A percentile compares a stretch with the other conserved stretches of the same genome.
Evolutionary conservation across 2,888 invertebrate species (phyloP).

Genomic region (Lasius platythorax): DNA sequence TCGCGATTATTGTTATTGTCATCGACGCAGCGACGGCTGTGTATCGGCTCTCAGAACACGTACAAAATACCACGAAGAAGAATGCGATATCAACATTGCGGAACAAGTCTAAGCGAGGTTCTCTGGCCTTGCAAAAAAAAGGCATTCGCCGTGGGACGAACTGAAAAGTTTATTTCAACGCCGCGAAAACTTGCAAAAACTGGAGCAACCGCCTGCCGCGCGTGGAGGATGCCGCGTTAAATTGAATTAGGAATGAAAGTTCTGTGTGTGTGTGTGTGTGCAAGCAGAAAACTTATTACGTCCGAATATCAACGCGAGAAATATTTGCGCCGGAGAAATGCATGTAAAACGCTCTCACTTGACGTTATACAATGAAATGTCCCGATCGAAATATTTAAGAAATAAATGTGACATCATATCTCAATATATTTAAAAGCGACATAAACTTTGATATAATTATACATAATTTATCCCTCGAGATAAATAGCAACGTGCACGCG

Average conservation of each 20-base stretch:
- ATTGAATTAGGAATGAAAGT: conserved; percentile 15
- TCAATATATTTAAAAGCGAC: neutral
- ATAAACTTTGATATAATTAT: neutral
- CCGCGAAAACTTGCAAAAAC: conserved; percentile 23
- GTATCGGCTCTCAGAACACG: neutral
- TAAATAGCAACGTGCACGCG: neutral
- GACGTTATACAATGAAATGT: neutral
- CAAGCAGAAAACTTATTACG: neutral
- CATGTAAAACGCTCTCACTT: neutral
- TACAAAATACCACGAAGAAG: conserved; percentile 7
- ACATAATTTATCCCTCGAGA: neutral
- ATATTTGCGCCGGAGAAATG: neutral
- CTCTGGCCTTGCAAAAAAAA: neutral
- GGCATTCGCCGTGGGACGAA: neutral
- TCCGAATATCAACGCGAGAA: neutral
- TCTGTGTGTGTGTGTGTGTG: too few species aligned
- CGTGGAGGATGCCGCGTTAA: conserved; percentile 1
- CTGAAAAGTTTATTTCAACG: conserved; percentile 17
- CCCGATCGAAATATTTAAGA: neutral
- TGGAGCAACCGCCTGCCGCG: conserved; percentile 14
- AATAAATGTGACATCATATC: neutral
- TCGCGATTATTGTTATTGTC: conserved; percentile 30
- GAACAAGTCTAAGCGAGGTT: neutral
- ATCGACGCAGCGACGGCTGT: conserved; percentile 11
- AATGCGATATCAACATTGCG: conserved; percentile 49